Percentiles rank a stretch among this genome's conserved stretches.
These are phyloP conservation scores for Crypturellus undulatus DNA, from an alignment of 2,113 vertebrate genomes.

Conservation along the genomic window DNA sequence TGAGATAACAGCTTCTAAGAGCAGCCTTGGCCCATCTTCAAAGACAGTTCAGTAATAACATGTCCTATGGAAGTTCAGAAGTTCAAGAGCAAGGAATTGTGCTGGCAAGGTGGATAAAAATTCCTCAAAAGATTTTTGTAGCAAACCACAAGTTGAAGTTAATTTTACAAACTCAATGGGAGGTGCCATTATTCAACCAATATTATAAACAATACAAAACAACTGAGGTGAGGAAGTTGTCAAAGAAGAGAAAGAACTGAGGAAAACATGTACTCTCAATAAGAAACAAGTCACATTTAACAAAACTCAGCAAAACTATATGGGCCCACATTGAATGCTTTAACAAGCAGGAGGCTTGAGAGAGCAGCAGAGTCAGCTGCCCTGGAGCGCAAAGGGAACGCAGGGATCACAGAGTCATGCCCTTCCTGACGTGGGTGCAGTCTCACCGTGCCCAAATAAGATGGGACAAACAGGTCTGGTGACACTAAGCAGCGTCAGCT, in stretches of 20 bases:
- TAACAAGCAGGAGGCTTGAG: neutral
- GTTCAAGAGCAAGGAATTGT: neutral
- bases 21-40: neutral
- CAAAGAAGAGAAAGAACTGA: neutral
- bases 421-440: neutral
- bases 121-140: neutral
- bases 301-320: neutral
- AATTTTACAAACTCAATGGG: neutral
- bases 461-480: neutral
- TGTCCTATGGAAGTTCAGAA: neutral
- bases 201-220: neutral
- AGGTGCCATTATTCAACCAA: neutral
- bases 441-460: neutral
- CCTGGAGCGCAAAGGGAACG: fast-evolving
- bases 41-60: neutral
- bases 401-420: too few relatives aligned
- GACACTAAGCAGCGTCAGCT: too few relatives aligned
- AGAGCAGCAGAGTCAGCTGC: neutral
- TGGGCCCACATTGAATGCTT: neutral
- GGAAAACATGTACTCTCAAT: neutral
- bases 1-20: neutral
- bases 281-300: neutral
- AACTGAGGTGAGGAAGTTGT: neutral
- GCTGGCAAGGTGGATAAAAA: neutral
- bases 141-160: neutral